These are phyloP conservation scores for Clistopyga incitator DNA, from an alignment of 2,888 invertebrate species.

Conservation along the genomic window DNA sequence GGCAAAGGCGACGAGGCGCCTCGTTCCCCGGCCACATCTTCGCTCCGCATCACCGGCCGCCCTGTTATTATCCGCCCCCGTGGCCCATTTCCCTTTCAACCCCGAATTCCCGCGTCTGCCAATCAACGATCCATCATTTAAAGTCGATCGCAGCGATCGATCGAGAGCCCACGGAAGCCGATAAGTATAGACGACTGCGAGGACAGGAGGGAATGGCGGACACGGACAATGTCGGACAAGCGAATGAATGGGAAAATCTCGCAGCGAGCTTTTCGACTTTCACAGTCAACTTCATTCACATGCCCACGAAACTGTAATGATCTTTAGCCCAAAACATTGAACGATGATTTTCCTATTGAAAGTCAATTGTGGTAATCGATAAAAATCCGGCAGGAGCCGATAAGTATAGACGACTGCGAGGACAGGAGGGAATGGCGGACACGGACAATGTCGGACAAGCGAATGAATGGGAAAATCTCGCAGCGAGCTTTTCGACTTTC, in stretches of 20 bases:
- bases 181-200: slow-evolving; percentile 78
- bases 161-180: slow-evolving; percentile 77
- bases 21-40: slow-evolving; percentile 73
- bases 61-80: slow-evolving; percentile 84
- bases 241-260: too few relatives aligned
- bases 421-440: slow-evolving; percentile 64
- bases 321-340: too few relatives aligned
- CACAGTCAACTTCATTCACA: too few relatives aligned
- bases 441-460: background rate
- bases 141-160: slow-evolving; percentile 76
- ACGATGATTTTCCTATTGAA: too few relatives aligned
- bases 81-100: slow-evolving; percentile 83
- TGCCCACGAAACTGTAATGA: too few relatives aligned
- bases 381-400: slow-evolving; percentile 77
- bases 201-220: slow-evolving; percentile 65
- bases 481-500: too few relatives aligned
- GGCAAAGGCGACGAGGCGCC: slow-evolving; percentile 66
- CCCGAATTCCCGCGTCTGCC: slow-evolving; percentile 78
- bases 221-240: slow-evolving; percentile 1
- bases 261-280: too few relatives aligned
- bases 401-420: slow-evolving; percentile 78
- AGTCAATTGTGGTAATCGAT: slow-evolving; percentile 75
- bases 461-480: too few relatives aligned
- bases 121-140: slow-evolving; percentile 83
- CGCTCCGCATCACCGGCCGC: slow-evolving; percentile 76